Evolutionary conservation across 2,113 vertebrate species (phyloP).

Genomic region (Platysternon megacephalum): DNA sequence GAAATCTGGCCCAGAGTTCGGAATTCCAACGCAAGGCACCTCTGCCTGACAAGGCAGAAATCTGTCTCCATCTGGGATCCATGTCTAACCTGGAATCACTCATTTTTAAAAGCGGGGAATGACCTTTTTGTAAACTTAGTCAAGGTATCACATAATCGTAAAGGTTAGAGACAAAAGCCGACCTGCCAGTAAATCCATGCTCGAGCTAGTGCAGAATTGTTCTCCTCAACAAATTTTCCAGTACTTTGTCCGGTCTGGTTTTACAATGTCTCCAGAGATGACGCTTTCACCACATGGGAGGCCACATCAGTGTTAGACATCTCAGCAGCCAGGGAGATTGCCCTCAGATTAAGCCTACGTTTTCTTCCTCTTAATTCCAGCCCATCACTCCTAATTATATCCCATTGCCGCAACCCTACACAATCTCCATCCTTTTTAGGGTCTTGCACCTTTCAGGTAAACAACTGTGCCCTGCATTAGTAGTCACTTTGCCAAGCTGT

Average conservation of each 20-base stretch:
- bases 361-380: fast-evolving
- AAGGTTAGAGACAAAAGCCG: not conserved
- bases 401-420: not conserved
- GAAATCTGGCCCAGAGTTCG: not conserved
- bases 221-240: not conserved
- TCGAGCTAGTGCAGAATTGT: not conserved
- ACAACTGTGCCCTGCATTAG: not conserved
- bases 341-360: not conserved
- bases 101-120: not conserved
- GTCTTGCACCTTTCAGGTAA: not conserved
- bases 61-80: not conserved
- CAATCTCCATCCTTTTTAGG: not conserved
- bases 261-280: not conserved
- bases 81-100: not conserved
- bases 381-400: not conserved
- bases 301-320: too few species aligned
- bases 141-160: not conserved
- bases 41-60: not conserved
- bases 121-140: not conserved
- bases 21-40: not conserved
- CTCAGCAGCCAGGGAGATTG: not conserved
- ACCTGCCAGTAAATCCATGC: not conserved
- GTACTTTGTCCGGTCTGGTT: not conserved
- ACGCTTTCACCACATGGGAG: not conserved
- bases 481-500: not conserved